Evolutionary conservation across 2,113 vertebrate genomes (phyloP), one percentile per base, ranked within the genome.

Genomic region (Thryonomys swinderianus): DNA sequence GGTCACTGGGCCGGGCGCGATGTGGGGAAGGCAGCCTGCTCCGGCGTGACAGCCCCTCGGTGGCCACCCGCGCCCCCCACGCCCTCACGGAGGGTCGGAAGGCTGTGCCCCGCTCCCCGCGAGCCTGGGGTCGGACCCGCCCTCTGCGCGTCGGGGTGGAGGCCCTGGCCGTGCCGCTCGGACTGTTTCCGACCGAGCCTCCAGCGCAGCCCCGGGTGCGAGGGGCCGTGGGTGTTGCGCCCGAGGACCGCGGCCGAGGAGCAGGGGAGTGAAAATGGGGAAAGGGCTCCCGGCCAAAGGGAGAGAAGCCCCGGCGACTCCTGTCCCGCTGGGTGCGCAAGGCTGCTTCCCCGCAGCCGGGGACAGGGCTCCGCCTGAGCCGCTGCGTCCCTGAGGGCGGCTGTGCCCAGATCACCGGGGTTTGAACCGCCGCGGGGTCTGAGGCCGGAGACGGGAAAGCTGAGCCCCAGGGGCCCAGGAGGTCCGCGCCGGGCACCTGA

Each of bases 241-340:
- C 53, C 9, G 0, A 16, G 40, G 71, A 85, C 48, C 55, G 0
- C 0, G 5, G 55, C 32, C 37, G 25, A 40, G 61, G 71, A 32
- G 30, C 10, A 23, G 25, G 30, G 51, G 16, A 21, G 8, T 27
- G 7, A 34, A 67, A 13, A 32, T 16, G 42, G 30, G 55, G 42
- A 32, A 34, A 30, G 55, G 61, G 71, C 79, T 55, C 34, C 66
- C 23, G 85, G 85, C 73, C 3, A 45, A 69, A 32, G n/a, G 16
- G 16, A 30, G 16, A 53, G 66, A 20, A 55, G 40, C 5, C 11
- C 73, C 55, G 5, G 67, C 14, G 11, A 25, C 37, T 59, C n/a
- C 45, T 6, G 3, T 32, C 55, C 7, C 2, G 32, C 64, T 16
- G 7, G 0, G 12, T 12, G 0, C 42, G 18, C 0, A 9, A 53